Evolutionary conservation across 2,888 invertebrate species (phyloP), one percentile per base, ranked within the genome.

Genomic region (Gasteruption jaculator): DNA sequence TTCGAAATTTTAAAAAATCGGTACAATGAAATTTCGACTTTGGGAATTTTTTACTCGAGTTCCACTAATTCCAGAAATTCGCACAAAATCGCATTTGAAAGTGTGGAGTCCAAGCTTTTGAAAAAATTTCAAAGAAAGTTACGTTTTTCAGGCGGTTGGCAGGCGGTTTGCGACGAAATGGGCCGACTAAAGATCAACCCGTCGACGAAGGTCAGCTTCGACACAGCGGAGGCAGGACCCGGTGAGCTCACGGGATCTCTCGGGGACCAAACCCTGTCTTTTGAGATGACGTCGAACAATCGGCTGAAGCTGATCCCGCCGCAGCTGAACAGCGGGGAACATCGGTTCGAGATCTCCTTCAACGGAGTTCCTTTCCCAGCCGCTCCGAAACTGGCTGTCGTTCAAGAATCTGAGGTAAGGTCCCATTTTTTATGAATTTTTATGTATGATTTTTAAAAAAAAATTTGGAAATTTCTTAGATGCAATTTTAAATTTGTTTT

Each of bases 201-300:
- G 2, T 85, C 87, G 0, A 82, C 83, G 3, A 86, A 88, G 60
- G 78, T 96, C 14, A 84, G 89, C 2, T 86, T 96, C 53, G 94
- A 96, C 65, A 83, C 86, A 0, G 81, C 85, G 30, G 87, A 87
- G 60, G 94, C 93, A 1, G 96, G 95, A 1, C 93, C 94, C 2
- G 94, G 94, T 43, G 78, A 77, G 39, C 67, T 88, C 1, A 82
- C 82, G 32, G 81, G 82, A 48, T 78, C 81, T 63, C 74, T 81
- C 54, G 77, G 74, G 32, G 75, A 76, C 46, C 64, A 67, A 29
- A 56, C 58, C 8, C 49, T 68, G 12, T 53, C 46, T 2, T 71
- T 71, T 22, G 70, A 71, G 46, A 67, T 63, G 64, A 65, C 66
- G 0, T 61, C 68, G 2, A 71, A 58, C 45, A 68, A 68, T 35